Base-by-base conservation (phyloP, 2,888 invertebrate genomes). In the Colletes collaris region DNA sequence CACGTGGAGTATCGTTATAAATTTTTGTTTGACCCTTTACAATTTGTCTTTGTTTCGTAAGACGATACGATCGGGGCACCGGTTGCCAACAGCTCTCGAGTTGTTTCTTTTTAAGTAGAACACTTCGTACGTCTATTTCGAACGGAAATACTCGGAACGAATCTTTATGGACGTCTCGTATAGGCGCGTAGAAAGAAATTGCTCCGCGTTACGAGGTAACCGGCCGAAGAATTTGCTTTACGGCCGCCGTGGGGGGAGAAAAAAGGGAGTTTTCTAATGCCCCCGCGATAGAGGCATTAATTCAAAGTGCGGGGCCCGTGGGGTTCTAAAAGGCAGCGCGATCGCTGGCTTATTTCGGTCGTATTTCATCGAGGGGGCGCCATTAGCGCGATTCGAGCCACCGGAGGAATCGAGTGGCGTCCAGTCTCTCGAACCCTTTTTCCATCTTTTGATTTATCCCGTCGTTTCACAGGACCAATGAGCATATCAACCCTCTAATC, bases 111-210 rank as follows among this genome's bases (percentile, higher is more conserved):
- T 27, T 27, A 40, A 40, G 40, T 40, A 40, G 40, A 40, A 40
- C 4, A 40, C 40, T 6, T 40, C 40, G 40, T 7, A 7, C 40
- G 13, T 60, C 60, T 19, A 46, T 60, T 60, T 44, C 16, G 11
- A 27, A 8, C 40, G 2, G 60, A 16, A 60, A 10, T 44, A 60
- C 46, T 46, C 19, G 4, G 60, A 46, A 44, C 19, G 46, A 66
- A 71, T 71, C 52, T 76, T 76, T 76, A 76, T 63, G 63, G 37
- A 44, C 35, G 52, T n/a, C 70, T 65, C 65, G 70, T 78, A 62
- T 76, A 60, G 64, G 50, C 55, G 19, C 49, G 6, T 40, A 46
- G 49, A 68, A 63, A 63, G 64, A 27, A 66, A 53, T 74, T 64
- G 58, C 53, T 75, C n/a, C 27, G 60, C 62, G 73, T 64, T 52